Conservation (phyloP, 1,140 invertebrate genomes). For the Meloidogyne floridensis region DNA sequence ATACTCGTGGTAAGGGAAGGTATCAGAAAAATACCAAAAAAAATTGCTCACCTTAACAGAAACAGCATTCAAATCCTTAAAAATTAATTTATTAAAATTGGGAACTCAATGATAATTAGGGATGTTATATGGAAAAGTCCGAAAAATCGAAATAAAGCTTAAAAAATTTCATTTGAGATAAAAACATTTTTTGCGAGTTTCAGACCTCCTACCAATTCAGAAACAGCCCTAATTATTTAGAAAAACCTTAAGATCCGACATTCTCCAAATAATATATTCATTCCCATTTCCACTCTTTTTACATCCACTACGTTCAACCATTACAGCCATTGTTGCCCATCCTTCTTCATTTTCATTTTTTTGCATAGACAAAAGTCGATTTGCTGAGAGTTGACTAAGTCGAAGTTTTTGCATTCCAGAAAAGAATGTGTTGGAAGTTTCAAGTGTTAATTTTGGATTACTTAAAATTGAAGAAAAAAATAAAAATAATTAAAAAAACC, state of each 20-base stretch:
- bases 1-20: too few species aligned
- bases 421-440: slow-evolving; percentile 41
- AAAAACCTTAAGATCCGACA: slow-evolving; percentile 36
- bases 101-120: too few species aligned
- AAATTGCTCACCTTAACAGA: background rate
- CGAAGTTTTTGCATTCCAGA: slow-evolving; percentile 36
- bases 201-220: too few species aligned
- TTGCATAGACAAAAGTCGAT: slow-evolving; percentile 17
- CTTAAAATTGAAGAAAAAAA: slow-evolving; percentile 11
- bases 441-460: slow-evolving; percentile 41
- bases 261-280: slow-evolving; percentile 61
- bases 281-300: slow-evolving; percentile 61
- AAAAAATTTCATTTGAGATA: too few species aligned
- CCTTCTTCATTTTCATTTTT: background rate
- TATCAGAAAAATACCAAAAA: slow-evolving; percentile 2
- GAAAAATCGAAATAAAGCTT: too few species aligned
- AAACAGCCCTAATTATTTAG: background rate
- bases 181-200: too few species aligned
- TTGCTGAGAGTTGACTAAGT: slow-evolving; percentile 20
- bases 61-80: slow-evolving; percentile 6
- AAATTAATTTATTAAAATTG: background rate
- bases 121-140: too few species aligned
- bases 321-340: slow-evolving; percentile 59
- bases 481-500: slow-evolving; percentile 3
- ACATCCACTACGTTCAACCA: slow-evolving; percentile 53